Conservation (phyloP, 2,113 vertebrate genomes). For the Bufo bufo region DNA sequence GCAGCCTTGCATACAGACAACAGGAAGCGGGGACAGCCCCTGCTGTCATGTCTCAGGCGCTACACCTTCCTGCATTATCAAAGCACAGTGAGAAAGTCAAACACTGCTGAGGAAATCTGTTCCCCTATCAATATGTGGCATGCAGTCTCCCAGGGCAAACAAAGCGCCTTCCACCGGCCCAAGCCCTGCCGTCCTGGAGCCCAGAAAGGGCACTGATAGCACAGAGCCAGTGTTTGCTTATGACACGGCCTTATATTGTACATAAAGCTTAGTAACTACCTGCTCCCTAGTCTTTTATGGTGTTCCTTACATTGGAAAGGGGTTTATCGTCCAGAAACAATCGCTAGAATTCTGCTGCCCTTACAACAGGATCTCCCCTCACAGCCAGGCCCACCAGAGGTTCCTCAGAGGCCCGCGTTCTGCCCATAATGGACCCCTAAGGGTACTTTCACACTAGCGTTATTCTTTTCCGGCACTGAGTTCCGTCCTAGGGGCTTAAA, state of each 20-base stretch:
- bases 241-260: background rate
- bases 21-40: background rate
- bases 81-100: conserved; percentile 59
- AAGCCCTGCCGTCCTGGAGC: background rate
- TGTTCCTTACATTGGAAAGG: background rate
- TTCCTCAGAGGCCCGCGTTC: too few species aligned
- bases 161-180: conserved; percentile 57
- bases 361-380: background rate
- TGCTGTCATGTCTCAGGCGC: background rate
- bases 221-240: background rate
- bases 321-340: background rate
- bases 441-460: too few species aligned
- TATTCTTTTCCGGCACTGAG: too few species aligned
- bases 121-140: conserved; percentile 56
- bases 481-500: too few species aligned
- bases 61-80: conserved; percentile 48
- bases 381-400: background rate
- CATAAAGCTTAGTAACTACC: background rate
- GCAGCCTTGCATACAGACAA: background rate
- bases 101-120: conserved; percentile 49
- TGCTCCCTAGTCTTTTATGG: background rate
- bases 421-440: too few species aligned
- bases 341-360: background rate
- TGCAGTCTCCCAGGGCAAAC: conserved; percentile 59
- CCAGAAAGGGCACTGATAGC: conserved; percentile 26